A percentile compares a stretch with the other conserved stretches of the same genome.
These are phyloP conservation scores for Taphrorychus bicolor DNA, from an alignment of 2,888 invertebrate genomes.

Conservation along the genomic window DNA sequence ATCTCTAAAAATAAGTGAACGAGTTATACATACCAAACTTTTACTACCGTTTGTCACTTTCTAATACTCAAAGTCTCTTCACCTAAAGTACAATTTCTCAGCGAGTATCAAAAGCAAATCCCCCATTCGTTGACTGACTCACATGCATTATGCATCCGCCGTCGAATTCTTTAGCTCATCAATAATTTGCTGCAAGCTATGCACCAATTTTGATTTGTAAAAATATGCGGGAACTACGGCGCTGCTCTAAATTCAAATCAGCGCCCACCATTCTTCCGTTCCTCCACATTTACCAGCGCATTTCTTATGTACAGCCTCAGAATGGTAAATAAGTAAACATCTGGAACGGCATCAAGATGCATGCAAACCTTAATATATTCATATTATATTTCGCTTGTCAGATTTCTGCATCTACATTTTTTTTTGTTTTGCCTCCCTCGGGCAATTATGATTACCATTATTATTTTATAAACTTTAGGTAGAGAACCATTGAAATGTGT, in stretches of 20 bases:
- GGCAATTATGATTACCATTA: slow-evolving; percentile 24
- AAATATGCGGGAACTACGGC: slow-evolving; percentile 4
- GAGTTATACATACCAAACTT: no score
- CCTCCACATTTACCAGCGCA: slow-evolving; percentile 21
- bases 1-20: no score
- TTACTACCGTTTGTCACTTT: no score
- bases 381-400: slow-evolving; percentile 33
- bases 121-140: no score
- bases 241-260: slow-evolving; percentile 22
- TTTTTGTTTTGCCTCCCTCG: no score
- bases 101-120: no score
- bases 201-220: slow-evolving; percentile 4
- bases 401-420: slow-evolving; percentile 16
- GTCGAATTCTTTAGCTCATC: slow-evolving; percentile 5
- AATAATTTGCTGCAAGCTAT: slow-evolving; percentile 5
- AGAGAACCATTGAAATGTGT: not conserved
- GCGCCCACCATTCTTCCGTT: slow-evolving; percentile 22
- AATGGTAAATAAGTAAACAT: slow-evolving; percentile 26
- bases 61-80: no score
- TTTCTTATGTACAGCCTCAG: slow-evolving; percentile 25
- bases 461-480: not conserved
- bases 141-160: not conserved
- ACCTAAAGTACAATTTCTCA: no score
- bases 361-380: slow-evolving; percentile 20
- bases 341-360: slow-evolving; percentile 21